Conservation (phyloP, 2,797 vertebrate species). For the Spinus olivaceus region DNA sequence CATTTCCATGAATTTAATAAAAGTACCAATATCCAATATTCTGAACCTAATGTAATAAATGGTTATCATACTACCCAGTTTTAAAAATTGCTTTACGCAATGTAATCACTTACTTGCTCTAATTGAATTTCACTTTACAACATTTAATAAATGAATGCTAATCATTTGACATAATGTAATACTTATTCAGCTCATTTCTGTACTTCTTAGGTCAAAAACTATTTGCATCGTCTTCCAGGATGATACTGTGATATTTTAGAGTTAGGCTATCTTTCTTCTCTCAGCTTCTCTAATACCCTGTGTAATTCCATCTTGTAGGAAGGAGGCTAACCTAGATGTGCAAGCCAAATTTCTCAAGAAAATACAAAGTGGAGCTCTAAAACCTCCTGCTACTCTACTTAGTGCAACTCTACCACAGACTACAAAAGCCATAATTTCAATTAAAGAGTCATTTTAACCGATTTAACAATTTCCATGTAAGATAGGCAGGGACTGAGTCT, state of each 20-base stretch:
- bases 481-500: background rate
- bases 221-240: background rate
- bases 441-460: background rate
- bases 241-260: background rate
- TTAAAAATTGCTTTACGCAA: slow-evolving; percentile 37
- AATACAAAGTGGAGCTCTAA: background rate
- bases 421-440: background rate
- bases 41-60: slow-evolving; percentile 28
- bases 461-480: background rate
- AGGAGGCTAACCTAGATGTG: background rate
- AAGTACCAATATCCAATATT: background rate
- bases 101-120: slow-evolving; percentile 33
- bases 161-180: slow-evolving; percentile 49
- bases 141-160: slow-evolving; percentile 40
- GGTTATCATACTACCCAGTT: slow-evolving; percentile 8
- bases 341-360: background rate
- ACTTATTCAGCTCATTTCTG: slow-evolving; percentile 15
- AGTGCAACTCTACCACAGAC: background rate
- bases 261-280: background rate
- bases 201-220: background rate
- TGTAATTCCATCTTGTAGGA: background rate
- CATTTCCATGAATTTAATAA: slow-evolving; percentile 5
- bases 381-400: background rate
- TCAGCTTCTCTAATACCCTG: background rate
- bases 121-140: slow-evolving; percentile 52